Conservation (phyloP, 2,888 invertebrate species). For the Crematogaster levior region DNA sequence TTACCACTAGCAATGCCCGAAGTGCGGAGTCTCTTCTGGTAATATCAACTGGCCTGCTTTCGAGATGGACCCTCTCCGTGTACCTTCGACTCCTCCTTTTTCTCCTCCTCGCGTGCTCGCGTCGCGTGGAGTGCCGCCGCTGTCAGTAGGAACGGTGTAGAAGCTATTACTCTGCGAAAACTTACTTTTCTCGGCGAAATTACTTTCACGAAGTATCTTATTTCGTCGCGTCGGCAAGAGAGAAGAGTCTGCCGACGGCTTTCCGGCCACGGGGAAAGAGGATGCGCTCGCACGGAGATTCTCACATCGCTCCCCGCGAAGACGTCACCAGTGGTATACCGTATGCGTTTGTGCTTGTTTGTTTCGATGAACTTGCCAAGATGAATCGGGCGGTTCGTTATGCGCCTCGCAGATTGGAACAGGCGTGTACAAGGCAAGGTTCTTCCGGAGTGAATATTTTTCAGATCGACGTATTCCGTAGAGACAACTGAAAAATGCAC, state of each 20-base stretch:
- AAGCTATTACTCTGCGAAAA: slow-evolving; percentile 78
- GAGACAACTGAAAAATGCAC: slow-evolving; percentile 3
- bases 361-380: slow-evolving; percentile 3
- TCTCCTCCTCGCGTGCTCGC: slow-evolving; percentile 33
- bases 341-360: slow-evolving; percentile 26
- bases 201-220: slow-evolving; percentile 79
- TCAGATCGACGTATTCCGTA: background rate
- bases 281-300: slow-evolving; percentile 35
- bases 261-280: slow-evolving; percentile 4
- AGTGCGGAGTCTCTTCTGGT: slow-evolving; percentile 70
- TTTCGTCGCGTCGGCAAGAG: slow-evolving; percentile 69
- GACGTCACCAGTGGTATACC: background rate
- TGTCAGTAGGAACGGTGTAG: slow-evolving; percentile 55
- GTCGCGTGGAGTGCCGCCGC: slow-evolving; percentile 44
- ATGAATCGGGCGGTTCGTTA: slow-evolving; percentile 4
- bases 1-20: slow-evolving; percentile 10
- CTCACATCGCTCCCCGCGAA: slow-evolving; percentile 19
- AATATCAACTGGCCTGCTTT: slow-evolving; percentile 58
- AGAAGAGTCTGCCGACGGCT: slow-evolving; percentile 50
- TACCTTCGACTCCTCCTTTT: background rate
- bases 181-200: slow-evolving; percentile 79
- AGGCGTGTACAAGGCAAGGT: background rate
- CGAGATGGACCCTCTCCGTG: slow-evolving; percentile 23
- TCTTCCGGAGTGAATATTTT: background rate
- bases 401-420: slow-evolving; percentile 1